A percentile compares a stretch with the other conserved stretches of the same genome.
These are phyloP conservation scores for Styela plicata DNA, from an alignment of 23 tunicate genomes.

Conservation along the genomic window DNA sequence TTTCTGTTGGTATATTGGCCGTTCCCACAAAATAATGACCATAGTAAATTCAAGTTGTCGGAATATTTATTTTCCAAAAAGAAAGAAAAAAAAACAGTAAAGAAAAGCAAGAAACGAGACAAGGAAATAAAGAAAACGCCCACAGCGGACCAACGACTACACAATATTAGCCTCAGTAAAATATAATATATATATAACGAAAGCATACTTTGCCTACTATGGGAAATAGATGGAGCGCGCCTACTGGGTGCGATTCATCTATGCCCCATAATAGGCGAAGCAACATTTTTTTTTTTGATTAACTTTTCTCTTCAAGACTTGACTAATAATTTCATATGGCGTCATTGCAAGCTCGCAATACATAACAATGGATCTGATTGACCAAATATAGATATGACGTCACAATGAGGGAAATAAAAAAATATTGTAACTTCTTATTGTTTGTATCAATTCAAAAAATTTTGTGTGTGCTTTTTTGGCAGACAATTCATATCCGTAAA, in stretches of 20 bases:
- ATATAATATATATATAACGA: neutral
- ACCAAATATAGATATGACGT: neutral
- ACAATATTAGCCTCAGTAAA: neutral
- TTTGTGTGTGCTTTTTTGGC: neutral
- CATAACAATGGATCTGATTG: neutral
- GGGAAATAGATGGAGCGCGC: neutral
- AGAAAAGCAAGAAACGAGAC: too few species aligned
- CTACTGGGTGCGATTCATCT: neutral
- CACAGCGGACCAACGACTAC: too few species aligned
- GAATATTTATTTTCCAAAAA: too few species aligned
- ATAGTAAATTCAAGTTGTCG: too few species aligned
- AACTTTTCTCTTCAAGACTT: neutral
- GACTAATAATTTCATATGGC: neutral
- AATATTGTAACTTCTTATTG: neutral
- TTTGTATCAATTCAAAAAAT: neutral
- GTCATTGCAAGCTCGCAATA: neutral
- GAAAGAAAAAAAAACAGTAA: too few species aligned
- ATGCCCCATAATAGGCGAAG: too few species aligned
- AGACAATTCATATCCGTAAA: neutral
- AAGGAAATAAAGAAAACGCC: too few species aligned
- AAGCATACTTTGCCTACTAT: neutral
- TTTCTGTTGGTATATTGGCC: too few species aligned
- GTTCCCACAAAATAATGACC: too few species aligned
- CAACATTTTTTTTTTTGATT: too few species aligned
- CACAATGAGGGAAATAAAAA: neutral